These are phyloP conservation scores for Notarius lentiginosus DNA, from an alignment of 2,113 vertebrate genomes.

Conservation along the genomic window DNA sequence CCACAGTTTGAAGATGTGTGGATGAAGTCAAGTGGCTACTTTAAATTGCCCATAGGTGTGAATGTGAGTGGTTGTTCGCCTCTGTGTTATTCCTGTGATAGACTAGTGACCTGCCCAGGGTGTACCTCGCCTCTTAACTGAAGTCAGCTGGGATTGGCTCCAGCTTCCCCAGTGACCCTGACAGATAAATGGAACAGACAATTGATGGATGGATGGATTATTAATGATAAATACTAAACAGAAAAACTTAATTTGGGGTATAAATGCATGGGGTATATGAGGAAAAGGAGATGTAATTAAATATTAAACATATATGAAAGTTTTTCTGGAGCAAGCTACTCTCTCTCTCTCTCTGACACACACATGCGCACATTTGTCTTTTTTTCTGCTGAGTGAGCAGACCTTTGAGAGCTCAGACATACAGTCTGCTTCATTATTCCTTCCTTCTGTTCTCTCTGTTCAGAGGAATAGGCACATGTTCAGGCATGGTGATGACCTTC, in stretches of 20 bases:
- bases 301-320: background rate
- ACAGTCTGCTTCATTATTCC: slow-evolving; percentile 22
- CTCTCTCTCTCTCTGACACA: background rate
- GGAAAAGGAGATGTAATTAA: no score
- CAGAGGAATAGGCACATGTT: slow-evolving; percentile 32
- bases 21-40: no score
- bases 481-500: slow-evolving; percentile 37
- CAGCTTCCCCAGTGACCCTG: no score
- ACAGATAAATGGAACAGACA: no score
- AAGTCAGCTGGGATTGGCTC: no score
- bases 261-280: background rate
- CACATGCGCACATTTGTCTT: background rate
- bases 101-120: no score
- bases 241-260: background rate
- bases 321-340: background rate
- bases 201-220: no score
- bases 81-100: no score
- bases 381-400: slow-evolving; percentile 37
- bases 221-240: background rate
- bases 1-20: no score
- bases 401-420: slow-evolving; percentile 26
- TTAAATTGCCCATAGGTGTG: no score
- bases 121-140: no score
- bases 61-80: no score
- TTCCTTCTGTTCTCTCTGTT: slow-evolving; percentile 21